These are phyloP conservation scores for Axis porcinus DNA, from an alignment of 2,113 vertebrate genomes.

Conservation along the genomic window DNA sequence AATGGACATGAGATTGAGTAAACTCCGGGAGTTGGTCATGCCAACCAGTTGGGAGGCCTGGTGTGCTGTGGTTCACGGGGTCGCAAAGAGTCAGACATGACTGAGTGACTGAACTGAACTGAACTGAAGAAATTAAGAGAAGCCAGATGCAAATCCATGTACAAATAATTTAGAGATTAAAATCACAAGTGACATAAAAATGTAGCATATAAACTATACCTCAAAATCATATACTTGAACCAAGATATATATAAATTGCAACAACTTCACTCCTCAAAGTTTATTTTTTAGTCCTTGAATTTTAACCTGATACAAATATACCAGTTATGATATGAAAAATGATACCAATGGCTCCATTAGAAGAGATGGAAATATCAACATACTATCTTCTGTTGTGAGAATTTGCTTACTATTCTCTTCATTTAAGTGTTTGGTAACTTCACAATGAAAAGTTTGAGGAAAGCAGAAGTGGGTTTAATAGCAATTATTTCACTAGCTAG, in stretches of 20 bases:
- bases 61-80: neutral
- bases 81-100: fast-evolving
- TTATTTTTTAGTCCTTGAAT: neutral
- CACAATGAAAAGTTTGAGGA: neutral
- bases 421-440: neutral
- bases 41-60: neutral
- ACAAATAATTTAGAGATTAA: neutral
- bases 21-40: neutral
- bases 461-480: neutral
- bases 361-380: neutral
- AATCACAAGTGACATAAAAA: neutral
- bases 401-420: neutral
- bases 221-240: neutral
- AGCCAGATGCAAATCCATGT: neutral
- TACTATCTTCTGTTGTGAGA: neutral
- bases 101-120: neutral
- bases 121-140: neutral
- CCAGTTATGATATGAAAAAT: neutral
- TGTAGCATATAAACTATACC: neutral
- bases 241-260: neutral
- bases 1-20: neutral
- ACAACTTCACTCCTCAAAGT: neutral
- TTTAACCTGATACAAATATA: neutral
- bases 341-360: neutral
- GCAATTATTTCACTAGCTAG: neutral